phyloP scores from a whole-genome alignment of 2,888 invertebrate genomes.

The Therioaphis trifolii region DNA sequence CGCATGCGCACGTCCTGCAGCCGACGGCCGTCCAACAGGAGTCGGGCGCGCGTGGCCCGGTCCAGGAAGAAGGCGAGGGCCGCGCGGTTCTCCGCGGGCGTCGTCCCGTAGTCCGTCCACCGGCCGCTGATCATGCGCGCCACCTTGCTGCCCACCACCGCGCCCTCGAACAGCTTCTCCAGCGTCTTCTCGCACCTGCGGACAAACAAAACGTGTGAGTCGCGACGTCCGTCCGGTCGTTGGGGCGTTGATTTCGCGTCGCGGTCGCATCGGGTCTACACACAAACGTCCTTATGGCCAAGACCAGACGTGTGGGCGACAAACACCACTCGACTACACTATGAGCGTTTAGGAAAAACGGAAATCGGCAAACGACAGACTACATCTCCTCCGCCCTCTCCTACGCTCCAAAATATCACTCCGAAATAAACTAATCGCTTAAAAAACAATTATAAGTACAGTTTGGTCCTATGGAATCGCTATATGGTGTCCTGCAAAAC shows the following conservation, averaged over 20 bases:
- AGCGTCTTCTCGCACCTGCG: constrained; percentile 68
- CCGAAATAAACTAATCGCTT: no score
- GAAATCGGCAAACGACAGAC: no score
- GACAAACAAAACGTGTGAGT: neutral
- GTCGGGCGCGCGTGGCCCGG: constrained; percentile 74
- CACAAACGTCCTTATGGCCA: no score
- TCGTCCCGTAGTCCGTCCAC: constrained; percentile 84
- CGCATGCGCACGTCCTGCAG: constrained; percentile 86
- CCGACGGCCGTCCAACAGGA: constrained; percentile 69
- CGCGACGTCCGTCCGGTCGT: neutral
- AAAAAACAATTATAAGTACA: no score
- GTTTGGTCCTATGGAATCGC: no score
- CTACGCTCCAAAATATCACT: no score
- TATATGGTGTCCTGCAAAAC: no score
- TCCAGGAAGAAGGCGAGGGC: constrained; percentile 82
- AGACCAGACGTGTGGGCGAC: no score
- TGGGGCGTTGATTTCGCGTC: neutral
- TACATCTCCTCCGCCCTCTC: no score
- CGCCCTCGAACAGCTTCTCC: constrained; percentile 77
- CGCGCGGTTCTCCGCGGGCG: constrained; percentile 80
- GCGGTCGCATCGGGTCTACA: no score
- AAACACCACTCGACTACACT: no score
- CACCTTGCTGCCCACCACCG: constrained; percentile 81
- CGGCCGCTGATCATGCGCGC: constrained; percentile 85
- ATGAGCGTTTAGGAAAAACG: no score